Evolutionary conservation across 2,113 vertebrate genomes (phyloP), one percentile per base, ranked within the genome.

Genomic region (Penelope pileata): DNA sequence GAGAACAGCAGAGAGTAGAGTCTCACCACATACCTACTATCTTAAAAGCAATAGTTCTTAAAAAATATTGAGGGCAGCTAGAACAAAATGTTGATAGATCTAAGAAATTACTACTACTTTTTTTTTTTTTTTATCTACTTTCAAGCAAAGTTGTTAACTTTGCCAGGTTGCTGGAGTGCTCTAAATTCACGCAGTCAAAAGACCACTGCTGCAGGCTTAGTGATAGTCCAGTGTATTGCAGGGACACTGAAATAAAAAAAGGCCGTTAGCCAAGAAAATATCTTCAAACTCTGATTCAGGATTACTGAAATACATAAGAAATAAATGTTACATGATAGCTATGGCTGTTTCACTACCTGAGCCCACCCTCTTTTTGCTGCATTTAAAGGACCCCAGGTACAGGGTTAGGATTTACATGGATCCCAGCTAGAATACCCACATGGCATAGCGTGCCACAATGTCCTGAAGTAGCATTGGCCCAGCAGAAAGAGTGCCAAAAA

Each of bases 151-250:
- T 84, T 86, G 94, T 87, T 96, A 86, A 95, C 94, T 93, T 87
- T 78, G 87, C 85, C 85, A 62, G 91, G 56, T 94, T 93, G 82
- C 42, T 92, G 94, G 82, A 63, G 38, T 21, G 87, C 83, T 92
- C 91, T 96, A 96, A 88, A 96, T 94, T 97, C 93, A 91, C 88
- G 95, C 94, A 95, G 93, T 95, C 94, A 95, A 96, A 95, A 96
- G 90, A 95, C 96, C 92, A 96, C 64, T 96, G 94, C 90, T 91
- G 81, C 87, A 90, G 79, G 88, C 83, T 91, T 83, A 88, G 94
- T 90, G 96, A 96, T 94, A 94, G 79, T 81, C 43, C 69, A 88
- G 59, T 88, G 91, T 86, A 67, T 96, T 94, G 94, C 91, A 96
- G 93, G 76, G 83, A 94, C 92, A 96, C 74, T 84, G 54, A 94